Percentiles rank a stretch among this genome's conserved stretches.
Conservation (phyloP, 1,140 invertebrate genomes). For the Pomacea maculata region DNA sequence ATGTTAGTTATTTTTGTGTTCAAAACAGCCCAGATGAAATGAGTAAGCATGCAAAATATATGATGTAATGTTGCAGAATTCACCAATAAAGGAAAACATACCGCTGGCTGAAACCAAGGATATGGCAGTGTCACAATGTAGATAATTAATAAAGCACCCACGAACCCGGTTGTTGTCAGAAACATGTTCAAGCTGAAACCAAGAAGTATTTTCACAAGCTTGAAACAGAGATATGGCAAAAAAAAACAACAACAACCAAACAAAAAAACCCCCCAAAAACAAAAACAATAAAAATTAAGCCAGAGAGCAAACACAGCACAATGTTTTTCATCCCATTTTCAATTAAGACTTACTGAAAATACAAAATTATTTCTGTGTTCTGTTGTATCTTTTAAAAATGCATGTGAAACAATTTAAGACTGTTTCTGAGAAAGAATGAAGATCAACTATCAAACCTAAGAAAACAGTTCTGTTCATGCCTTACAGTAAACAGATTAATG, state of each 20-base stretch:
- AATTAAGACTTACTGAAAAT: not conserved
- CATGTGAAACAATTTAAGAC: no score
- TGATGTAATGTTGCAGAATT: no score
- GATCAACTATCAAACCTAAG: no score
- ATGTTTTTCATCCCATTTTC: not conserved
- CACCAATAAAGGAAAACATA: constrained; percentile 25
- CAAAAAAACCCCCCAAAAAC: not conserved
- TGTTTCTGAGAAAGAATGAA: no score
- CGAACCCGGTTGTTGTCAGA: constrained; percentile 19
- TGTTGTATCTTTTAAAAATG: no score
- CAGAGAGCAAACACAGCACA: not conserved
- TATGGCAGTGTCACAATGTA: constrained; percentile 34
- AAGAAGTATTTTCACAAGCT: not conserved
- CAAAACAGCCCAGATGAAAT: no score
- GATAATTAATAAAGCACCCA: constrained; percentile 19
- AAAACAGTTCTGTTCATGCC: no score
- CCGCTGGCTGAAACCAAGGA: constrained; percentile 34
- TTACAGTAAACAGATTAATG: no score
- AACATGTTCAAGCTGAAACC: constrained; percentile 29
- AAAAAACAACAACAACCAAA: not conserved
- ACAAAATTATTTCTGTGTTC: not conserved
- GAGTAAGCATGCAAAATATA: no score
- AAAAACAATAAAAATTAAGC: not conserved
- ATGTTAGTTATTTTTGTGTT: no score
- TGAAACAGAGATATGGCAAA: not conserved